Percentiles rank a stretch among this genome's conserved stretches.
phyloP scores from a whole-genome alignment of 2,888 invertebrate species.

The Koerneria pararmatus region DNA sequence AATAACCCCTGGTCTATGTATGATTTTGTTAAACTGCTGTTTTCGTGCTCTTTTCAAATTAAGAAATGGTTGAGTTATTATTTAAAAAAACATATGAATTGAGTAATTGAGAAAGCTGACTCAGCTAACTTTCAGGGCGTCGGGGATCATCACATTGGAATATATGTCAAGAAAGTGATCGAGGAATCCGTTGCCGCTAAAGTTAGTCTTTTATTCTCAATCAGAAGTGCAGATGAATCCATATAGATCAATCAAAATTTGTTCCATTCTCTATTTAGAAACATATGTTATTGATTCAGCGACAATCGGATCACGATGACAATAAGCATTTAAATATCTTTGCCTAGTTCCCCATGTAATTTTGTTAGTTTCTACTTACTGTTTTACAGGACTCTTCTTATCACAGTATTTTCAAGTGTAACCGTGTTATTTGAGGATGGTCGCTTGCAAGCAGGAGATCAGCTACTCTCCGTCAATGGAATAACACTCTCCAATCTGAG shows the following conservation, averaged over 20 bases:
- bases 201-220: slow-evolving; percentile 56
- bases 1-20: no score
- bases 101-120: neutral
- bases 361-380: no score
- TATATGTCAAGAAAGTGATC: slow-evolving; percentile 97
- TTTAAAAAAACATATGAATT: no score
- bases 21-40: no score
- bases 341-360: no score
- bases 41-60: no score
- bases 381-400: no score
- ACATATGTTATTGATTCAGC: neutral
- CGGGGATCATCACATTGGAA: slow-evolving; percentile 80
- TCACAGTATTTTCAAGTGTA: no score
- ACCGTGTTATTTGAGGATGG: slow-evolving; percentile 76
- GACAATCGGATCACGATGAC: no score
- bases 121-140: slow-evolving; percentile 67
- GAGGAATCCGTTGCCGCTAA: slow-evolving; percentile 69
- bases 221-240: no score
- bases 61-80: no score
- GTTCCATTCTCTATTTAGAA: neutral
- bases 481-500: slow-evolving; percentile 80
- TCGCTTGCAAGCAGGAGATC: slow-evolving; percentile 90
- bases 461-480: slow-evolving; percentile 90
- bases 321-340: no score
- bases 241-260: neutral